Conservation (phyloP, 2,797 vertebrate species). For the Leptatherina wallacei region DNA sequence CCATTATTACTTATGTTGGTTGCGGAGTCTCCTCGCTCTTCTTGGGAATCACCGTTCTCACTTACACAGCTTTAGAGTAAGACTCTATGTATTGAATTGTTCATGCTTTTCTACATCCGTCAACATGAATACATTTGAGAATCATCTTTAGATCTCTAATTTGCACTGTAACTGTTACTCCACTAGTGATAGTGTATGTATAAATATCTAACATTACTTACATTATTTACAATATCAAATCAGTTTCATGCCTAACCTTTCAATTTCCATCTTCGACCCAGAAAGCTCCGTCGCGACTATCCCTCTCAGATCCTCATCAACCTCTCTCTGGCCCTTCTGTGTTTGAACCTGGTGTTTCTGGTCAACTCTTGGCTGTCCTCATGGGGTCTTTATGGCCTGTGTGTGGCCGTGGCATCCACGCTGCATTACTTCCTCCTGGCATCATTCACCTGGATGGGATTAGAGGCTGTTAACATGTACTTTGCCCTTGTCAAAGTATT, state of each 20-base stretch:
- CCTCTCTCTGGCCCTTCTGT: slow-evolving; percentile 86
- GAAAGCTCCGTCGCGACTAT: slow-evolving; percentile 88
- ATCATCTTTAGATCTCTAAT: neutral
- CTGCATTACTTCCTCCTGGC: slow-evolving; percentile 92
- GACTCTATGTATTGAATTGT: slow-evolving; percentile 45
- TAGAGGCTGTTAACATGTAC: slow-evolving; percentile 92
- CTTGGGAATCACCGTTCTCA: slow-evolving; percentile 87
- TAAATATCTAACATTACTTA: neutral
- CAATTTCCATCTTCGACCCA: slow-evolving; percentile 19
- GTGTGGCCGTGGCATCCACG: slow-evolving; percentile 76
- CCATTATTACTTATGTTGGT: slow-evolving; percentile 87
- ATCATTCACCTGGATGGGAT: slow-evolving; percentile 92
- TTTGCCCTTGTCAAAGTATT: slow-evolving; percentile 92
- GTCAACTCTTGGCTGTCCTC: slow-evolving; percentile 89
- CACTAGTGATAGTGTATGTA: too few species aligned
- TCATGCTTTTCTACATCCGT: neutral
- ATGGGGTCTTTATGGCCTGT: slow-evolving; percentile 79
- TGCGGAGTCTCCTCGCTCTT: slow-evolving; percentile 91
- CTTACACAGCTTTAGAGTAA: slow-evolving; percentile 89
- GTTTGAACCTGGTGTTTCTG: slow-evolving; percentile 89
- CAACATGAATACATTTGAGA: neutral
- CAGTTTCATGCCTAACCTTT: neutral
- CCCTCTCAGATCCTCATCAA: slow-evolving; percentile 93
- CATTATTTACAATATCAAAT: neutral
- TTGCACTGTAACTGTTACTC: neutral